Evolutionary conservation across 2,888 invertebrate species (phyloP), one percentile per base, ranked within the genome.

Genomic region (Eudemis profundana): DNA sequence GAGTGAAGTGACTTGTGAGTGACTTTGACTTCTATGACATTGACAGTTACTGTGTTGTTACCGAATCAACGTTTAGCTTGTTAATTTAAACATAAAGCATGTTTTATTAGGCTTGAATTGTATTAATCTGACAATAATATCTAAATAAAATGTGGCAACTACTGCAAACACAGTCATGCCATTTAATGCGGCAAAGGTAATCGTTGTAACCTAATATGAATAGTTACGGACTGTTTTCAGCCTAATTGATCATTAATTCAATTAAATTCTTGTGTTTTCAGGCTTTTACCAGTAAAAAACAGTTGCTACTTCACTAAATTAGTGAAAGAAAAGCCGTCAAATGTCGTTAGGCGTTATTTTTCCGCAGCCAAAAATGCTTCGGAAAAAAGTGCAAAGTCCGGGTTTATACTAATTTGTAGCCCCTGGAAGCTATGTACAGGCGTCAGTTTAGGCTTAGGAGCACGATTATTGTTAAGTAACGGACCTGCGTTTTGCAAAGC

Each of bases 401-500:
- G 79, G 14, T 66, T 82, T 62, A 76, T 85, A 51, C 65, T 87
- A 17, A 68, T 86, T 36, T 85, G 82, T 77, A 85, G 86, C 66
- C 91, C 92, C 4, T 92, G 91, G 92, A 92, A 90, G 72, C 70
- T 93, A 23, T 88, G 91, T 69, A 81, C 87, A 8, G 92, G 93
- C n/a, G 76, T 92, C 15, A 85, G 90, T 77, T 75, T 92, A 78
- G 92, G 89, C 1, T 74, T 92, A 47, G 84, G 83, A 12, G 81
- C 79, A 14, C 86, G 86, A 49, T 76, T 82, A 49, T 70, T 90
- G n/a, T 68, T 85, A 23, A 82, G 75, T 68, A 84, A 94, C 79
- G 93, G 93, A 40, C 93, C 94, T 4, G 96, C 94, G 1, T 95
- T 94, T 76, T 95, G 95, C 69, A 95, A 95, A 66, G 91, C 95